Evolutionary conservation across 2,797 vertebrate species (phyloP).

Genomic region (Tapera naevia): DNA sequence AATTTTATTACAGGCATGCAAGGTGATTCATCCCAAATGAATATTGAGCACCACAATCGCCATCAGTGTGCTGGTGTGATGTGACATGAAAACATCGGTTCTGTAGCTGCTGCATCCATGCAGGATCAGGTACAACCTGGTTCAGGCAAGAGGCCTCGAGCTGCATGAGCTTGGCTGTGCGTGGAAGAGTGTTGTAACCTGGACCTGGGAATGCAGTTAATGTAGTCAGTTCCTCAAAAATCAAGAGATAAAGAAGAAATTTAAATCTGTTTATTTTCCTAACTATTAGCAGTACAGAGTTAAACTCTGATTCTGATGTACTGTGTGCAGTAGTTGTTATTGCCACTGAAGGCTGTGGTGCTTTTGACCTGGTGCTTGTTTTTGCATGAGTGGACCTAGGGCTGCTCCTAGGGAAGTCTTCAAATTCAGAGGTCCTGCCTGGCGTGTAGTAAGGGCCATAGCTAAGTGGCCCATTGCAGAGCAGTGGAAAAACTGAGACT

Average conservation of each 20-base stretch:
- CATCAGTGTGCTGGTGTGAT: not conserved
- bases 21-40: not conserved
- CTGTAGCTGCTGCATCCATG: not conserved
- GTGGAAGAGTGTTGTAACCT: not conserved
- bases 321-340: not conserved
- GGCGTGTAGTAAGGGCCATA: not conserved
- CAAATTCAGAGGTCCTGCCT: fast-evolving
- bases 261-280: not conserved
- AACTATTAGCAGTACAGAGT: fast-evolving
- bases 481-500: too few relatives aligned
- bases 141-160: not conserved
- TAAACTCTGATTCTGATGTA: not conserved
- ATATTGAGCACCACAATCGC: not conserved
- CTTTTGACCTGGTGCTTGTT: not conserved
- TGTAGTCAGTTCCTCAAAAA: not conserved
- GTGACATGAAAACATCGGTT: not conserved
- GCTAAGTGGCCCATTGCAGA: too few relatives aligned
- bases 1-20: not conserved
- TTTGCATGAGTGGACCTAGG: not conserved
- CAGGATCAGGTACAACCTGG: not conserved
- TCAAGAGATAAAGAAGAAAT: not conserved
- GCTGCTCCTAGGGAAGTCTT: not conserved
- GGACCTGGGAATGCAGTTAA: not conserved
- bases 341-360: not conserved
- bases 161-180: not conserved